These are phyloP conservation scores for Cryptocephalus moraei DNA, from an alignment of 2,888 invertebrate species.

Conservation along the genomic window DNA sequence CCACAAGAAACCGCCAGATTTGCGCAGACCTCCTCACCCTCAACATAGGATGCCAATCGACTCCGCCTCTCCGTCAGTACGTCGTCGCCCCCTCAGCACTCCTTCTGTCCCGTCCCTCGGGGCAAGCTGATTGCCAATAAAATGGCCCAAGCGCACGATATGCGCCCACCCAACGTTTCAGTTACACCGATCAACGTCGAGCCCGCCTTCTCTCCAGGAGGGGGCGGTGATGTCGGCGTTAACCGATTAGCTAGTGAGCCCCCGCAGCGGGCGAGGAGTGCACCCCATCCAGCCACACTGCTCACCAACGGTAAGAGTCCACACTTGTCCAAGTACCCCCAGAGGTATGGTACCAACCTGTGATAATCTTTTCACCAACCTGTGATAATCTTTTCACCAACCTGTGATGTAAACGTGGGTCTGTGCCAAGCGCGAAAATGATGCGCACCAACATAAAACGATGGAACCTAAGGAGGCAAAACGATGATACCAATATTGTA, in stretches of 20 bases:
- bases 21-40: slow-evolving; percentile 4
- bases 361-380: too few relatives aligned
- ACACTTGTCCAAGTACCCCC: too few relatives aligned
- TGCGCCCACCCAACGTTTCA: slow-evolving; percentile 53
- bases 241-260: slow-evolving; percentile 15
- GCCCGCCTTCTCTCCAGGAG: slow-evolving; percentile 19
- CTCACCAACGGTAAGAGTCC: slow-evolving; percentile 17
- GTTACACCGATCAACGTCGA: slow-evolving; percentile 71
- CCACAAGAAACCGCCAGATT: background rate
- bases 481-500: too few relatives aligned
- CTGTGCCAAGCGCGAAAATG: too few relatives aligned
- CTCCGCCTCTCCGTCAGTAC: background rate
- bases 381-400: too few relatives aligned
- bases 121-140: slow-evolving; percentile 32
- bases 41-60: slow-evolving; percentile 12
- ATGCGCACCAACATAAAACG: too few relatives aligned
- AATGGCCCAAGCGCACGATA: slow-evolving; percentile 25
- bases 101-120: slow-evolving; percentile 17
- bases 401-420: too few relatives aligned
- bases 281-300: slow-evolving; percentile 19
- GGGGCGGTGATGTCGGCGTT: slow-evolving; percentile 9
- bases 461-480: too few relatives aligned
- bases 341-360: too few relatives aligned
- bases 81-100: slow-evolving; percentile 12
- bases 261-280: slow-evolving; percentile 22